Evolutionary conservation across 1,140 invertebrate species (phyloP).

Genomic region (Chrysoperla carnea): DNA sequence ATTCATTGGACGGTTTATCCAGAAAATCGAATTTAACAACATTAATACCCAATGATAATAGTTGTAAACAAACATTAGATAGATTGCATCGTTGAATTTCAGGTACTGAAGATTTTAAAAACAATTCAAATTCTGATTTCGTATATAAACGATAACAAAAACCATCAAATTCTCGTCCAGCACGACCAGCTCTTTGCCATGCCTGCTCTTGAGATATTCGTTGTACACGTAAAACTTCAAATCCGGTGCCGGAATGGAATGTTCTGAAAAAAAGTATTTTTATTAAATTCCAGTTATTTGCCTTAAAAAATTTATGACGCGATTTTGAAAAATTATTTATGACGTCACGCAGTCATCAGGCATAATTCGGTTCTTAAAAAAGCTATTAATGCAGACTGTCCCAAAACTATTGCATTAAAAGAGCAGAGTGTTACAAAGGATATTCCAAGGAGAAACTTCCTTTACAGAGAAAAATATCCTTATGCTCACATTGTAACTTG

Average conservation of each 20-base stretch:
- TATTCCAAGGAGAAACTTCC: no score
- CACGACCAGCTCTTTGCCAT: conserved; percentile 79
- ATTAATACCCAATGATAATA: conserved; percentile 70
- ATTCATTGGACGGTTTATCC: conserved; percentile 61
- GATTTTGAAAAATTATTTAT: not conserved
- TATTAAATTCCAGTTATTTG: no score
- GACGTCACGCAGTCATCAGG: no score
- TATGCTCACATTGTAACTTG: no score
- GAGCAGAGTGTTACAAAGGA: no score
- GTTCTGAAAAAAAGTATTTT: conserved; percentile 29
- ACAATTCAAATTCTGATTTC: conserved; percentile 38
- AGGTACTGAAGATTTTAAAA: conserved; percentile 55
- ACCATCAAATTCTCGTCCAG: conserved; percentile 71
- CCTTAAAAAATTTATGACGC: not conserved
- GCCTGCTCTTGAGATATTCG: conserved; percentile 81
- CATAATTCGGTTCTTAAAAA: no score
- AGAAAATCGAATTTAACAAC: conserved; percentile 80
- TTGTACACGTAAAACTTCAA: conserved; percentile 70
- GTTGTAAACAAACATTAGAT: conserved; percentile 35
- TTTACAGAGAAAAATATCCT: no score
- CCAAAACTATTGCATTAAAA: no score
- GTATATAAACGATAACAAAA: conserved; percentile 74
- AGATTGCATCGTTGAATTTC: conserved; percentile 58
- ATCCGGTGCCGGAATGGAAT: conserved; percentile 62
- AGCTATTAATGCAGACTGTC: no score